phyloP scores from a whole-genome alignment of 23 tunicate genomes.

The Phallusia fumigata region DNA sequence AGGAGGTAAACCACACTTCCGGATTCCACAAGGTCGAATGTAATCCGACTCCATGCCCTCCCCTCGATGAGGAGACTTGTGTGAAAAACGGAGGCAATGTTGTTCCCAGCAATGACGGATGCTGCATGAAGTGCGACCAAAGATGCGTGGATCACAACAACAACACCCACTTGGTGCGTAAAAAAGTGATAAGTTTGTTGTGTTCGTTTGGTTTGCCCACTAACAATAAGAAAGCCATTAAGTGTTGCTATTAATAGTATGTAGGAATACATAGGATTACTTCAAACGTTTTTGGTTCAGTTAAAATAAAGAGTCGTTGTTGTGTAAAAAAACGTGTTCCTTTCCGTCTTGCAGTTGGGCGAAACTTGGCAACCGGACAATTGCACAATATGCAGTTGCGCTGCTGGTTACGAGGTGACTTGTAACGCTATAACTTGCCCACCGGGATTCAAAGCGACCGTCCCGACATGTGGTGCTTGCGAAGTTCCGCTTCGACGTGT shows the following conservation, averaged over 20 bases:
- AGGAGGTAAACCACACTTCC: slow-evolving; percentile 33
- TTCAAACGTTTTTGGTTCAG: too few relatives aligned
- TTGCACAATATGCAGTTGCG: slow-evolving; percentile 78
- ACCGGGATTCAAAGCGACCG: background rate
- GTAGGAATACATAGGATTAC: too few relatives aligned
- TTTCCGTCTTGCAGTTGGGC: slow-evolving; percentile 39
- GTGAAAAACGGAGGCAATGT: slow-evolving; percentile 40
- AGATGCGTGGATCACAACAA: slow-evolving; percentile 64
- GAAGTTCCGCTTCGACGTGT: slow-evolving; percentile 25
- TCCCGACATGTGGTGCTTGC: slow-evolving; percentile 61
- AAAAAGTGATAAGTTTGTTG: too few relatives aligned
- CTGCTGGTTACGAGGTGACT: slow-evolving; percentile 50
- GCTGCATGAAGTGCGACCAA: slow-evolving; percentile 84
- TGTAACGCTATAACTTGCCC: slow-evolving; percentile 55
- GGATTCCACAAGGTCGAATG: slow-evolving; percentile 74
- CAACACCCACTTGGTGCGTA: slow-evolving; percentile 55
- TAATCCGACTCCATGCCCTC: slow-evolving; percentile 44
- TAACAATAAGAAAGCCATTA: too few relatives aligned
- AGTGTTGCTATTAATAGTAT: too few relatives aligned
- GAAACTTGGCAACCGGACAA: slow-evolving; percentile 53
- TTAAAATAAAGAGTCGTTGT: too few relatives aligned
- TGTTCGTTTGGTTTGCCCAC: too few relatives aligned
- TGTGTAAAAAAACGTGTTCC: too few relatives aligned
- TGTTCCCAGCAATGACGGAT: slow-evolving; percentile 80
- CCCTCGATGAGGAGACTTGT: slow-evolving; percentile 63